Conservation (phyloP, 2,888 invertebrate species). For the Drosophila ezoana region DNA sequence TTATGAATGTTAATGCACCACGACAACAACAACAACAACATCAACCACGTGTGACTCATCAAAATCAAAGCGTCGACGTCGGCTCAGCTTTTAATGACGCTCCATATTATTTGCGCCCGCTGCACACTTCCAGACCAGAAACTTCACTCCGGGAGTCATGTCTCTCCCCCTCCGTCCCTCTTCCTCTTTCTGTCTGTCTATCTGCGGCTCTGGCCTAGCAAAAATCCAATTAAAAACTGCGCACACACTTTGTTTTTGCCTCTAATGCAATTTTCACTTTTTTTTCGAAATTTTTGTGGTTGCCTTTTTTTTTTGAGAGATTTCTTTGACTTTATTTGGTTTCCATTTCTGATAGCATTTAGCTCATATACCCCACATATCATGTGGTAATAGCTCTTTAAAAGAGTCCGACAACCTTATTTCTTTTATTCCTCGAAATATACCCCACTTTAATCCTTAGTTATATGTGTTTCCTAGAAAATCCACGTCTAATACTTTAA, state of each 20-base stretch:
- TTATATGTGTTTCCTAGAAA: too few relatives aligned
- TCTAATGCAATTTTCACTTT: constrained; percentile 72
- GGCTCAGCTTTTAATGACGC: constrained; percentile 77
- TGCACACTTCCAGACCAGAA: constrained; percentile 60
- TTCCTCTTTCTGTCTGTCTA: not conserved
- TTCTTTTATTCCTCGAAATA: too few relatives aligned
- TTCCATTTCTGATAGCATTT: not conserved
- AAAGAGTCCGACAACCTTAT: too few relatives aligned
- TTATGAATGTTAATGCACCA: constrained; percentile 75
- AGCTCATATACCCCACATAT: not conserved
- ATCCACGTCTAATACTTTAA: too few relatives aligned
- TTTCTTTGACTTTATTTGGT: constrained; percentile 17
- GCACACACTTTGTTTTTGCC: constrained; percentile 62
- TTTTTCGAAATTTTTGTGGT: constrained; percentile 1
- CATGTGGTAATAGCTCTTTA: constrained; percentile 1
- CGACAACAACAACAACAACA: constrained; percentile 24
- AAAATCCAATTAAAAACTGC: constrained; percentile 80
- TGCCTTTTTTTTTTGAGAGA: constrained; percentile 8
- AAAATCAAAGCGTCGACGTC: constrained; percentile 52
- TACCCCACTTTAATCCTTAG: too few relatives aligned
- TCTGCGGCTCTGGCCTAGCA: constrained; percentile 18
- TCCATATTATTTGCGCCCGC: constrained; percentile 68
- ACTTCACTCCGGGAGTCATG: constrained; percentile 39
- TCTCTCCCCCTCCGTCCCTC: constrained; percentile 12
- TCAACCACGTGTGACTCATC: constrained; percentile 78